A percentile compares a stretch with the other conserved stretches of the same genome.
Conservation (phyloP, 2,797 vertebrate genomes). For the Pangasius djambal region DNA sequence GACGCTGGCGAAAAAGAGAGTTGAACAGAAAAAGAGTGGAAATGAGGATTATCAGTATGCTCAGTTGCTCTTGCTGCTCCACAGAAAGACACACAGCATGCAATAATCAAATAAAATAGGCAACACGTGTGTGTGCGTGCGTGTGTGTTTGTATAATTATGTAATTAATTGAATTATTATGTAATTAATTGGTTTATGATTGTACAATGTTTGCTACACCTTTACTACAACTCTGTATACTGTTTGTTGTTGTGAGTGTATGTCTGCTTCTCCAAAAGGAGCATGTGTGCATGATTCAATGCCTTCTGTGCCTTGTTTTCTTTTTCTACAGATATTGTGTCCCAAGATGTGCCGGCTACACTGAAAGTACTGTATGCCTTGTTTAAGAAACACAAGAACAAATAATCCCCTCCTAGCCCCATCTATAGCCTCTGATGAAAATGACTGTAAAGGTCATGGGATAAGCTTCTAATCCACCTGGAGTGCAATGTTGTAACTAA, state of each 20-base stretch:
- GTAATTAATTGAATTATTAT: conserved; percentile 3
- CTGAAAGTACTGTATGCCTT: conserved; percentile 85
- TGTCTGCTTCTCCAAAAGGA: neutral
- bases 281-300: conserved; percentile 27
- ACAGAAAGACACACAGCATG: neutral
- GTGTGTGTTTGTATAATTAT: neutral
- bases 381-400: conserved; percentile 81
- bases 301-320: conserved; percentile 15
- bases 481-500: neutral
- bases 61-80: neutral
- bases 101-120: neutral
- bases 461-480: neutral
- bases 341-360: conserved; percentile 77
- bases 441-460: conserved; percentile 14
- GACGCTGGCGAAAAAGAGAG: neutral
- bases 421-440: conserved; percentile 26
- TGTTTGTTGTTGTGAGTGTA: neutral
- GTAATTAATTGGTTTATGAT: neutral
- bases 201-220: neutral
- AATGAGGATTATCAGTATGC: neutral
- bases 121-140: neutral
- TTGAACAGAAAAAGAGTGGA: neutral
- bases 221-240: neutral
- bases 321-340: conserved; percentile 83
- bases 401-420: conserved; percentile 26